Conservation (phyloP, 2,888 invertebrate species). For the Leptinotarsa juncta region DNA sequence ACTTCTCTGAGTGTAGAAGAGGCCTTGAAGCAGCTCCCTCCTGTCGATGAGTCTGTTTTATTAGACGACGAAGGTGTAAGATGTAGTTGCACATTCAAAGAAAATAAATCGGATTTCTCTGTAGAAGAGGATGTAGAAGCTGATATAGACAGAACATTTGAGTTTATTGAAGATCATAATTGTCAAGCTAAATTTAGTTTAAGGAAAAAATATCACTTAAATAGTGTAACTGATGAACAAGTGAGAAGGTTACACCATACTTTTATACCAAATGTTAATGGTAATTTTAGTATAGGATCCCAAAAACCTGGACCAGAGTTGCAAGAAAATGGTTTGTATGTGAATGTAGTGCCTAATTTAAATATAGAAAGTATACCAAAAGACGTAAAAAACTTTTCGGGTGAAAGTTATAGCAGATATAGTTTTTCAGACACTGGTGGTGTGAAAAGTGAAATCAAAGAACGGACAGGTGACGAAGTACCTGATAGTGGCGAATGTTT, state of each 20-base stretch:
- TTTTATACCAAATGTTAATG: conserved; percentile 60
- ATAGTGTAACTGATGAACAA: conserved; percentile 66
- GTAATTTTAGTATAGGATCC: conserved; percentile 56
- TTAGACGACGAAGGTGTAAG: conserved; percentile 47
- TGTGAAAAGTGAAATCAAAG: conserved; percentile 43
- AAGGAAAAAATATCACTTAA: conserved; percentile 68
- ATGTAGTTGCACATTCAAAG: conserved; percentile 60
- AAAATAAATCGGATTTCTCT: conserved; percentile 58
- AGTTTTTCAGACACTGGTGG: conserved; percentile 60
- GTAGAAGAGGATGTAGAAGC: conserved; percentile 54
- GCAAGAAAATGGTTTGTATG: conserved; percentile 57
- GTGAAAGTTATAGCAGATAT: conserved; percentile 64
- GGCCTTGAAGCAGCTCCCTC: conserved; percentile 75
- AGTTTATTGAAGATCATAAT: conserved; percentile 69
- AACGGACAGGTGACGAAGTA: conserved; percentile 49
- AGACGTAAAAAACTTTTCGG: conserved; percentile 55
- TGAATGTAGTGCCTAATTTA: conserved; percentile 66
- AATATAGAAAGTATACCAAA: conserved; percentile 60
- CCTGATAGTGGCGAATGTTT: conserved; percentile 67
- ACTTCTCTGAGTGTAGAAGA: conserved; percentile 69
- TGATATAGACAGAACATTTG: conserved; percentile 54
- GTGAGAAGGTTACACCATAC: conserved; percentile 67
- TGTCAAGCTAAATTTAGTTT: conserved; percentile 68
- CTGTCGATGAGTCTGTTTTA: conserved; percentile 68
- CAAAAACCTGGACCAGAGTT: conserved; percentile 44